Conservation (phyloP, 2,888 invertebrate species). For the Tipula helvola region DNA sequence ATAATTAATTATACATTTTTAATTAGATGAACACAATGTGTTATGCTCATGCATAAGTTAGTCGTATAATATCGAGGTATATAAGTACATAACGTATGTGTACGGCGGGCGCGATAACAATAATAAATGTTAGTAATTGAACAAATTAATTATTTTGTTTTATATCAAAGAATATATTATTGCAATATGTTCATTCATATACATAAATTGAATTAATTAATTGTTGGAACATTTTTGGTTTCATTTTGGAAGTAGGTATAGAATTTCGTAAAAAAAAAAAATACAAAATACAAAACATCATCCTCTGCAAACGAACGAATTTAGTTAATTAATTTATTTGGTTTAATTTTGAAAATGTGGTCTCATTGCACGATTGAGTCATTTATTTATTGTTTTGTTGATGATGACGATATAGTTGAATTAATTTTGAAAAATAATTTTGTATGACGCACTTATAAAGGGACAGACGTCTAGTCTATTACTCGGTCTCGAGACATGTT, state of each 20-base stretch:
- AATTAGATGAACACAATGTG: not conserved
- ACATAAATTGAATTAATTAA: not conserved
- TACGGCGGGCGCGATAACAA: not conserved
- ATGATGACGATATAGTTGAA: not conserved
- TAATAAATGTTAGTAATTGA: not conserved
- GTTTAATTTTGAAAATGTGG: not conserved
- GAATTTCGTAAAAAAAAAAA: too few species aligned
- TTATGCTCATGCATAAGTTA: not conserved
- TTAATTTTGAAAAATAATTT: too few species aligned
- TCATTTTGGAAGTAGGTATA: not conserved
- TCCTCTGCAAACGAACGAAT: not conserved
- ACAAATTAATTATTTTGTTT: not conserved
- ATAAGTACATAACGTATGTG: not conserved
- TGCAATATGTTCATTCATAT: not conserved
- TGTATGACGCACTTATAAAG: too few species aligned
- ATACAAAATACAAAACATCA: not conserved
- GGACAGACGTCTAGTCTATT: not conserved
- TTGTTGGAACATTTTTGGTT: not conserved
- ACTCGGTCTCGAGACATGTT: not conserved
- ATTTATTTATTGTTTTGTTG: not conserved
- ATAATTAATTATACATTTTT: not conserved
- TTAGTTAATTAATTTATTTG: not conserved
- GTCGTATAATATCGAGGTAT: too few species aligned
- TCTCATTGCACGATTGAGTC: not conserved
- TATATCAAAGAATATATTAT: not conserved